Evolutionary conservation across 2,888 invertebrate genomes (phyloP), one percentile per base, ranked within the genome.

Genomic region (Lypha dubia): DNA sequence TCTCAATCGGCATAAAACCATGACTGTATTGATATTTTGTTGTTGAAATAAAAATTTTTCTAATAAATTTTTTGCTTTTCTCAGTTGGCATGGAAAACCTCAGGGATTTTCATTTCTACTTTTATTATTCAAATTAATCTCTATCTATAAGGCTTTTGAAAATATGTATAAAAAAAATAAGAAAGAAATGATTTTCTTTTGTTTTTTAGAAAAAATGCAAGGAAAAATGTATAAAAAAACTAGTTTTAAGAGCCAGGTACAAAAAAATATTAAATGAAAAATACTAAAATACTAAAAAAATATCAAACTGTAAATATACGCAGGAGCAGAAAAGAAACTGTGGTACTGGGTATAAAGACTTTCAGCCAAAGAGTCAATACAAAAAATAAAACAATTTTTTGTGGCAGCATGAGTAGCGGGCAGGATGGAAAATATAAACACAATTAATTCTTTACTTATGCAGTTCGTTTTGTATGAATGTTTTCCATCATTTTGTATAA

Each of bases 101-200:
- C 83, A 84, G 79, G 79, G 79, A 44, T 84, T 84, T 83, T 76
- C 79, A 75, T 71, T 79, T 84, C 79, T 76, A 79, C 75, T 76
- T 71, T 79, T 84, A 84, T 79, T 84, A 79, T 84, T 84, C 75
- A 84, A 84, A 84, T 84, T 71, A 71, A 83, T 85, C 73, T 70
- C n/a, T 49, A 80, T 68, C 51, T 22, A 41, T 17, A 41, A 46
- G n/a, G n/a, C 67, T 65, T 60, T 28, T 17, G 24, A n/a, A 24
- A 46, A 56, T 20, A 63, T 56, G 70, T 44, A 24, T 32, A 56
- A 28, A 63, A 62, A 76, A 49, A 86, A 81, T 85, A 87, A 28
- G 3, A 28, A 28, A 2, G 5, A 28, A 28, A 28, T 87, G 87
- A 88, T 89, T 88, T 88, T 87, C 86, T 88, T 88, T 88, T 87